phyloP scores from a whole-genome alignment of 1,140 invertebrate species.

The Euura saliciscinereae region DNA sequence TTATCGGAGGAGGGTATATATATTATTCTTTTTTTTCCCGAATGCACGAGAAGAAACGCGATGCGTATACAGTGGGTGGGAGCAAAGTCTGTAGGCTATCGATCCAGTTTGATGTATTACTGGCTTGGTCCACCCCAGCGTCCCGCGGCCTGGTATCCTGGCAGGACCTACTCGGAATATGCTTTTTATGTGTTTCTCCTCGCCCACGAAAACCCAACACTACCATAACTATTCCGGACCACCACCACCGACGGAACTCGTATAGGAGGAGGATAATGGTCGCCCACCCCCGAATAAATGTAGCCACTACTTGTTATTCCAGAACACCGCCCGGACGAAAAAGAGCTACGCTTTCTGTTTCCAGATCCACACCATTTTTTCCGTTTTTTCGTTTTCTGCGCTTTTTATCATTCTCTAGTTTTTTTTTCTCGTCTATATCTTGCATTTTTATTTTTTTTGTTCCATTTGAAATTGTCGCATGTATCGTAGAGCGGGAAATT shows the following conservation, averaged over 20 bases:
- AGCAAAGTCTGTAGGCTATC: conserved; percentile 55
- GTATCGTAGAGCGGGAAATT: no score
- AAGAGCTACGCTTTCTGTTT: conserved; percentile 7
- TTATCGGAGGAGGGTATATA: no score
- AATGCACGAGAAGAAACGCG: background rate
- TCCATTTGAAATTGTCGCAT: background rate
- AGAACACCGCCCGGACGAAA: conserved; percentile 12
- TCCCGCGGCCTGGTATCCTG: conserved; percentile 38
- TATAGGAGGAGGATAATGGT: conserved; percentile 25
- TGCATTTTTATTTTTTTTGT: background rate
- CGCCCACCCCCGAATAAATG: conserved; percentile 43
- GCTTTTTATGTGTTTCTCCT: conserved; percentile 56
- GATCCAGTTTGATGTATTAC: conserved; percentile 61
- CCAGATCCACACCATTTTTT: background rate
- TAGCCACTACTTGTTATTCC: conserved; percentile 42
- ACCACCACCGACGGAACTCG: background rate
- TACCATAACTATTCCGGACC: background rate
- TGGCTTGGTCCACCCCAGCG: conserved; percentile 46
- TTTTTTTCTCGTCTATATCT: background rate
- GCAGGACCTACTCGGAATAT: conserved; percentile 53
- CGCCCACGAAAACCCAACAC: background rate
- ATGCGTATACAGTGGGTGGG: conserved; percentile 23
- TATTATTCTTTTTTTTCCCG: background rate
- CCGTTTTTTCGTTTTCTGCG: background rate
- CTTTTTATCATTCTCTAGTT: background rate